Evolutionary conservation across 2,797 vertebrate species (phyloP).

Genomic region (Myoxocephalus aenaeus): DNA sequence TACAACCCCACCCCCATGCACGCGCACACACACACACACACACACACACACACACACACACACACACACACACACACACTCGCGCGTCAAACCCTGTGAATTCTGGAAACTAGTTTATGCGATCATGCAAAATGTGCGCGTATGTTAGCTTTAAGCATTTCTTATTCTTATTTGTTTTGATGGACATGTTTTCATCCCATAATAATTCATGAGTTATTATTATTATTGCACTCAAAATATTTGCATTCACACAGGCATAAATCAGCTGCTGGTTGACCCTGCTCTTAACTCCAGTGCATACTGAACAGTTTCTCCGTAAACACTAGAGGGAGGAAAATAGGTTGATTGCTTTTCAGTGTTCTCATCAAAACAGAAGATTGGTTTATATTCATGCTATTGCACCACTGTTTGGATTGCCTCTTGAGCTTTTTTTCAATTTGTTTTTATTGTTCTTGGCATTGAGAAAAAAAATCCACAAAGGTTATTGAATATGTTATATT

Average conservation of each 20-base stretch:
- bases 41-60: slow-evolving; percentile 5
- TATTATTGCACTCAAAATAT: slow-evolving; percentile 17
- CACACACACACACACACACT: background rate
- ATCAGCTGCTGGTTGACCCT: slow-evolving; percentile 39
- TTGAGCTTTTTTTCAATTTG: slow-evolving; percentile 44
- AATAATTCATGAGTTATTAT: slow-evolving; percentile 27
- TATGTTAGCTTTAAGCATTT: slow-evolving; percentile 17
- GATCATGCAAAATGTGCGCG: slow-evolving; percentile 4
- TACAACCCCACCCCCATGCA: slow-evolving; percentile 30
- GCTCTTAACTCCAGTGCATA: slow-evolving; percentile 28
- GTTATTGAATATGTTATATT: slow-evolving; percentile 34
- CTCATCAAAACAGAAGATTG: slow-evolving; percentile 44
- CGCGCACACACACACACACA: background rate
- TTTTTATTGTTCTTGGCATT: slow-evolving; percentile 48
- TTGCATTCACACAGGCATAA: slow-evolving; percentile 24
- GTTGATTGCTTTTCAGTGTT: slow-evolving; percentile 45
- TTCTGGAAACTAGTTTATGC: slow-evolving; percentile 39
- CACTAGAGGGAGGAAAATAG: slow-evolving; percentile 21
- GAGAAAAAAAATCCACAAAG: slow-evolving; percentile 31
- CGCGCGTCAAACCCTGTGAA: slow-evolving; percentile 17
- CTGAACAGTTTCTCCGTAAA: slow-evolving; percentile 27
- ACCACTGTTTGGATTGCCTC: slow-evolving; percentile 29
- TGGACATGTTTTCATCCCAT: slow-evolving; percentile 8
- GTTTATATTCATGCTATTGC: slow-evolving; percentile 50
- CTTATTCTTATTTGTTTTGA: slow-evolving; percentile 22